Base-by-base conservation (phyloP, 2,113 vertebrate genomes). In the Okapia johnstoni region DNA sequence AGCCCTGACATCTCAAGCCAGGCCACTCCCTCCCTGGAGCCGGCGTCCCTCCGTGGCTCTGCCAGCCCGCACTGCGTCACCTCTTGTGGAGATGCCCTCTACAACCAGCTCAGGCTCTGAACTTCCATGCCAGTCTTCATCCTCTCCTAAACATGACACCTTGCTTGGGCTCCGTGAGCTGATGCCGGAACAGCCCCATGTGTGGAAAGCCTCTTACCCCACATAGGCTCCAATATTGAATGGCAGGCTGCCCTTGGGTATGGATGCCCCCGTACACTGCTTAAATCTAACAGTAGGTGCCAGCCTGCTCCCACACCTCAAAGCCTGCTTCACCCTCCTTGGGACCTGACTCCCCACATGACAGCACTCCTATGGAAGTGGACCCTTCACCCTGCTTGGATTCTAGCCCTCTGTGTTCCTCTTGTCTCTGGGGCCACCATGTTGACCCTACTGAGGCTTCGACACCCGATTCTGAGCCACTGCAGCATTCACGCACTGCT, bases 151-250 rank as follows among this genome's bases (percentile, higher is more conserved):
- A 30, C 2, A 3, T 54, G 43, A 46, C 15, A 43, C 12, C 43
- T 70, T 30, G 7, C 36, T 28, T 43, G 40, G 16, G 3, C 28
- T 91, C n/a, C 61, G 19, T 61, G 52, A 26, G 14, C 7, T 5
- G 25, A 88, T n/a, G 21, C 15, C 13, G 13, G 26, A 28, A 83
- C 6, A 12, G 16, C 8, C 17, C 17, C 0, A 0, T 2, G 2
- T 26, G 2, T 54, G 52, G 6, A 25, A 48, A 17, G 57, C 21
- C 46, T 66, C 66, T 85, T 46, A 8, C 12, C 46, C 3, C 21
- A 52, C 81, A 15, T n/a, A 28, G 48, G n/a, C 28, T 77, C 90
- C 16, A 52, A 4, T 2, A 21, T 15, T 21, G 0, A 17, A 5
- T 6, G 12, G 17, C 52, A 91, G 48, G 10, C 33, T 52, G n/a